Evolutionary conservation across 2,113 vertebrate species (phyloP).

Genomic region (Cavia porcellus): DNA sequence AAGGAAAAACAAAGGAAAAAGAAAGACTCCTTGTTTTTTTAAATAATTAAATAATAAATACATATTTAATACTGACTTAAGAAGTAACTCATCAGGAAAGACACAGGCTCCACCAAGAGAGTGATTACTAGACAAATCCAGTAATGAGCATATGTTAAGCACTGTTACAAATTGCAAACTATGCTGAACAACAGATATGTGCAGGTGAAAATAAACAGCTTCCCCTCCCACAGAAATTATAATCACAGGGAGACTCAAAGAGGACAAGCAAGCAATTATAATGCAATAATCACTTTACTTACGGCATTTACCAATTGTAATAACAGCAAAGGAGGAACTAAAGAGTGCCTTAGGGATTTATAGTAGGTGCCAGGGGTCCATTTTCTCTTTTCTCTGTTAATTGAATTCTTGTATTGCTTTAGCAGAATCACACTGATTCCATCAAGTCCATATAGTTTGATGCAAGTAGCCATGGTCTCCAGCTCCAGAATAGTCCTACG

Average conservation of each 20-base stretch:
- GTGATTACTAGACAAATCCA: conserved; percentile 36
- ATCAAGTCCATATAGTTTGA: not conserved
- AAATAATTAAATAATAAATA: conserved; percentile 22
- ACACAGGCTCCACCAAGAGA: not conserved
- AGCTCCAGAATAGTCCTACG: not conserved
- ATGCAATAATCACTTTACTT: conserved; percentile 42
- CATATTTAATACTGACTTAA: not conserved
- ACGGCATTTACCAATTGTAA: not conserved
- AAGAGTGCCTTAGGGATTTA: not conserved
- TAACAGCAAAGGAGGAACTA: not conserved
- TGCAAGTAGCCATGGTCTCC: not conserved
- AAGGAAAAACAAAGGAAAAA: conserved; percentile 17
- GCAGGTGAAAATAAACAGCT: conserved; percentile 49
- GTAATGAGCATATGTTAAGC: conserved; percentile 34
- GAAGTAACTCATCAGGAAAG: not conserved
- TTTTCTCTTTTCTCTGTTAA: not conserved
- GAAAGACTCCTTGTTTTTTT: not conserved
- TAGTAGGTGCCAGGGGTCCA: not conserved
- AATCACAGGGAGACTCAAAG: conserved; percentile 21
- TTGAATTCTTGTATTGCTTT: not conserved
- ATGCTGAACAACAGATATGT: not conserved
- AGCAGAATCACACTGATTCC: not conserved
- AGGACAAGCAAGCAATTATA: conserved; percentile 3
- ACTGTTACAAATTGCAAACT: not conserved
- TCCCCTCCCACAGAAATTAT: conserved; percentile 36